Conservation (phyloP, 2,888 invertebrate genomes). For the Eurytoma californica region DNA sequence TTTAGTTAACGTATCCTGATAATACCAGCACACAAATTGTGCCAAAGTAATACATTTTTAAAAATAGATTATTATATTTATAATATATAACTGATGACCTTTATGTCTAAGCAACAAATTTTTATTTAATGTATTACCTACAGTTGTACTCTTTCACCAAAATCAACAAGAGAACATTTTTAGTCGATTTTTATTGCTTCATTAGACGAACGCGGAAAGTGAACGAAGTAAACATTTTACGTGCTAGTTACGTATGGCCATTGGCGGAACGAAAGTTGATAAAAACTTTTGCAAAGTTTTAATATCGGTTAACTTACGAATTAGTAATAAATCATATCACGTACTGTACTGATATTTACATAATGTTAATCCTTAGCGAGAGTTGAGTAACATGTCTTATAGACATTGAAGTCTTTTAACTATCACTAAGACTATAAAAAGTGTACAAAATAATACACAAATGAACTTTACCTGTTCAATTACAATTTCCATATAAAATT, state of each 20-base stretch:
- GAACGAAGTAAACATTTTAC: constrained; percentile 38
- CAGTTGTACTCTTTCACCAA: background rate
- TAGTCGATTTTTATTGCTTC: constrained; percentile 40
- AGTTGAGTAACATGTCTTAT: background rate
- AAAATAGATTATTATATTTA: too few relatives aligned
- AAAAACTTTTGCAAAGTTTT: constrained; percentile 25
- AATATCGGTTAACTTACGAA: constrained; percentile 24
- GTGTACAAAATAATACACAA: too few relatives aligned
- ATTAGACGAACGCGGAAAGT: constrained; percentile 48
- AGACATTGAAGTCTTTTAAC: background rate
- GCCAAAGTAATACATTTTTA: too few relatives aligned
- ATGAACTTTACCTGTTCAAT: too few relatives aligned
- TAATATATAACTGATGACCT: too few relatives aligned
- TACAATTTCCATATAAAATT: too few relatives aligned
- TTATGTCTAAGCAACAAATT: too few relatives aligned
- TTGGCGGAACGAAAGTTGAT: constrained; percentile 35
- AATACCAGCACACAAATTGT: too few relatives aligned
- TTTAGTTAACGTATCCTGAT: too few relatives aligned
- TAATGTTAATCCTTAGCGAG: background rate
- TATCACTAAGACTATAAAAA: too few relatives aligned
- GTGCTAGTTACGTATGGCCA: constrained; percentile 2
- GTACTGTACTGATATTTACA: too few relatives aligned
- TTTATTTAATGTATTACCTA: too few relatives aligned
- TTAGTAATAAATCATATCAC: constrained; percentile 33
- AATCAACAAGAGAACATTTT: constrained; percentile 24